Conservation (phyloP, 2,797 vertebrate species). For the Alcedo atthis region DNA sequence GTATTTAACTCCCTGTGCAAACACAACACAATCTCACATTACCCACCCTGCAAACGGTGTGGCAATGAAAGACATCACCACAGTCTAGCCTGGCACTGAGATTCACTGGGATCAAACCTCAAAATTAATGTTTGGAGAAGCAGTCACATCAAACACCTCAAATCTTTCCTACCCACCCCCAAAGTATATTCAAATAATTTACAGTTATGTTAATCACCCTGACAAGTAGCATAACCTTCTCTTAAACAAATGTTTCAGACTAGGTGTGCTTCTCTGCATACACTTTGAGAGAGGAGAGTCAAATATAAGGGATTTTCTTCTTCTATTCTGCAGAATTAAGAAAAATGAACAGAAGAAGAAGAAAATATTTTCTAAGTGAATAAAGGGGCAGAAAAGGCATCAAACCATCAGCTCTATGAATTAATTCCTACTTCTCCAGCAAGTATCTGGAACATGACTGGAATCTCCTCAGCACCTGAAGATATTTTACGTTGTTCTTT, state of each 20-base stretch:
- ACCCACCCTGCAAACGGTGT: fast-evolving
- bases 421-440: background rate
- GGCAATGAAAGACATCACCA: no score
- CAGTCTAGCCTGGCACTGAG: background rate
- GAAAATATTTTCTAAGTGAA: background rate
- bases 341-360: background rate
- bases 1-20: background rate
- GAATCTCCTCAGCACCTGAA: background rate
- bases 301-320: background rate
- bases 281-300: background rate
- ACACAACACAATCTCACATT: background rate
- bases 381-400: background rate
- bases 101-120: background rate
- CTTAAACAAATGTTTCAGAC: background rate
- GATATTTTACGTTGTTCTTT: background rate
- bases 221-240: background rate
- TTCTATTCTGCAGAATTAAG: background rate
- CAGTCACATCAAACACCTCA: background rate
- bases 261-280: background rate
- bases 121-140: background rate
- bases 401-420: background rate
- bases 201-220: background rate
- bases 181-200: background rate
- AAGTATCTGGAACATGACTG: background rate
- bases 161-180: background rate